phyloP scores from a whole-genome alignment of 2,888 invertebrate genomes.

The Tetragonisca angustula region DNA sequence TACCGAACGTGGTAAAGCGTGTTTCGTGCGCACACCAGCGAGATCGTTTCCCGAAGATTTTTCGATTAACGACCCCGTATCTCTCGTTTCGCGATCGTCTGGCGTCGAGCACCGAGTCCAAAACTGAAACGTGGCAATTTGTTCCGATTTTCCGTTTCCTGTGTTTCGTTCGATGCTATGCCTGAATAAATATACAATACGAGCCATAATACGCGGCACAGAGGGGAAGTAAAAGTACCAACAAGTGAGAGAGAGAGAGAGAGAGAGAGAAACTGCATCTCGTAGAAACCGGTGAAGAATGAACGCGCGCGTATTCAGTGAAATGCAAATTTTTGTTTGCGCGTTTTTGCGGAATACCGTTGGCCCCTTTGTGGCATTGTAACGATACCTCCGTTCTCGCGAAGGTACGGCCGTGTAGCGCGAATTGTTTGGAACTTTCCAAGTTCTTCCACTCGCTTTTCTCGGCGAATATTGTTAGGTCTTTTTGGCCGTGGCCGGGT shows the following conservation, averaged over 20 bases:
- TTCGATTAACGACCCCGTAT: slow-evolving; percentile 57
- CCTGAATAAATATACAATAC: neutral
- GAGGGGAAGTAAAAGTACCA: neutral
- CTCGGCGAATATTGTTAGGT: slow-evolving; percentile 18
- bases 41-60: slow-evolving; percentile 22
- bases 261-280: neutral
- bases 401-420: slow-evolving; percentile 8
- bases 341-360: slow-evolving; percentile 19
- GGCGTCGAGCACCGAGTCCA: neutral
- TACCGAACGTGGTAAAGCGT: slow-evolving; percentile 24
- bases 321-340: slow-evolving; percentile 36
- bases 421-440: slow-evolving; percentile 18
- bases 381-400: slow-evolving; percentile 9
- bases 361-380: slow-evolving; percentile 15
- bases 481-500: neutral
- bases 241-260: neutral
- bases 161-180: neutral
- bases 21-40: slow-evolving; percentile 20
- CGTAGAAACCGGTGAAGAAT: neutral
- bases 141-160: neutral
- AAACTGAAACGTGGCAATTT: too few relatives aligned
- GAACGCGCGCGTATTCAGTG: slow-evolving; percentile 12
- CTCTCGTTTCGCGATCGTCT: slow-evolving; percentile 34
- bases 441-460: slow-evolving; percentile 12
- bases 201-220: neutral